Evolutionary conservation across 2,113 vertebrate genomes (phyloP).

Genomic region (Lates calcarifer): DNA sequence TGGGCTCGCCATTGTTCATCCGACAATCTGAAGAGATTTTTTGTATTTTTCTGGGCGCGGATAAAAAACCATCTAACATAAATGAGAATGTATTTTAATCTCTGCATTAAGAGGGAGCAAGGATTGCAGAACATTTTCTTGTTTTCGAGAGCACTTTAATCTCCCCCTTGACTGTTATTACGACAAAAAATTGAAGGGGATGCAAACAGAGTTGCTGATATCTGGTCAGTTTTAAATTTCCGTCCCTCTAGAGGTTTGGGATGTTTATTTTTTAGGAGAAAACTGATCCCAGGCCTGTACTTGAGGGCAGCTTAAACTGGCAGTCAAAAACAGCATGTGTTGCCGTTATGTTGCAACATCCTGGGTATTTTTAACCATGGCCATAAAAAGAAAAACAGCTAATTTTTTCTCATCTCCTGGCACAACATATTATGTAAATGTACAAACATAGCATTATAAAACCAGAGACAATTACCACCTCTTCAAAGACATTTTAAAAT

Average conservation of each 20-base stretch:
- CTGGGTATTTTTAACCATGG: slow-evolving; percentile 69
- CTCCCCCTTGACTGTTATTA: slow-evolving; percentile 30
- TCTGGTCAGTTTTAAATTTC: slow-evolving; percentile 49
- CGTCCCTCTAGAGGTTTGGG: slow-evolving; percentile 29
- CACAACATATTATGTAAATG: slow-evolving; percentile 72
- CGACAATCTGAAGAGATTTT: slow-evolving; percentile 21
- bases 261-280: slow-evolving; percentile 50
- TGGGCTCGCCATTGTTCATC: slow-evolving; percentile 23
- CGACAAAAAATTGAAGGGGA: slow-evolving; percentile 21
- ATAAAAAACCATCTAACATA: slow-evolving; percentile 29
- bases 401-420: slow-evolving; percentile 59
- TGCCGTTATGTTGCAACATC: slow-evolving; percentile 78
- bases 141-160: slow-evolving; percentile 53
- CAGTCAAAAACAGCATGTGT: slow-evolving; percentile 60
- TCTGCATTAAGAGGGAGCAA: slow-evolving; percentile 8
- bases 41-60: slow-evolving; percentile 6
- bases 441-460: slow-evolving; percentile 59
- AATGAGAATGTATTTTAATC: slow-evolving; percentile 48
- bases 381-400: slow-evolving; percentile 44
- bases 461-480: slow-evolving; percentile 64
- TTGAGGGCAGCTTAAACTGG: slow-evolving; percentile 45
- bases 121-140: slow-evolving; percentile 9
- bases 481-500: slow-evolving; percentile 72
- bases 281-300: slow-evolving; percentile 43
- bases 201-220: not conserved